A percentile compares a stretch with the other conserved stretches of the same genome.
Evolutionary conservation across 2,113 vertebrate species (phyloP).

Genomic region (Conger conger): DNA sequence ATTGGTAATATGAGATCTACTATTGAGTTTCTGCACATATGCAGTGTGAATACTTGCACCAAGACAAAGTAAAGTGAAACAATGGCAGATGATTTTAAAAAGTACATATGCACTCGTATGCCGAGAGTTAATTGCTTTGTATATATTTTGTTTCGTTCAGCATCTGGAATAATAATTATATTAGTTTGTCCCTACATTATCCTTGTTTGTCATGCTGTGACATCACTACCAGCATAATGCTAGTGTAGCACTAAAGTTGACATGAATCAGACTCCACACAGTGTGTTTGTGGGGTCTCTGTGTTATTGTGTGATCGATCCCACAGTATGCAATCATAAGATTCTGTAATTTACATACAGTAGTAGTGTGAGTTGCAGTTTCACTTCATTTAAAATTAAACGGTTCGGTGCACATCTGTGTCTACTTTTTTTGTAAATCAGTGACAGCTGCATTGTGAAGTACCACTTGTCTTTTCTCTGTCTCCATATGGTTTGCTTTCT

Average conservation of each 20-base stretch:
- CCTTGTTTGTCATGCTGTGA: background rate
- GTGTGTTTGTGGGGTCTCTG: background rate
- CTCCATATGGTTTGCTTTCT: constrained; percentile 19
- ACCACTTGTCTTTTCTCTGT: constrained; percentile 14
- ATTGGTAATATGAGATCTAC: constrained; percentile 11
- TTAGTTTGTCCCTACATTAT: background rate
- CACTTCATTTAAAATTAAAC: background rate
- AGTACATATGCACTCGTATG: background rate
- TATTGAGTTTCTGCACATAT: background rate
- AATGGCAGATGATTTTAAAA: background rate
- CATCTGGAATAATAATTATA: background rate
- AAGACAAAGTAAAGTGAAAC: background rate
- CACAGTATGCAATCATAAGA: background rate
- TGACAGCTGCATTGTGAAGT: constrained; percentile 40
- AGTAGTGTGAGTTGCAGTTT: background rate
- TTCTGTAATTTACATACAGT: too few species aligned
- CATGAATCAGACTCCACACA: too few species aligned
- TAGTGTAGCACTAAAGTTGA: too few species aligned
- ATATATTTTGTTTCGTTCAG: background rate
- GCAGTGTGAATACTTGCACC: constrained; percentile 11
- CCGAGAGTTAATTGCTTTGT: background rate
- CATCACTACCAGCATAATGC: background rate
- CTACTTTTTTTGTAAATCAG: background rate
- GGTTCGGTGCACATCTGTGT: background rate
- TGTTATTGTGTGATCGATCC: too few species aligned